phyloP scores from a whole-genome alignment of 2,113 vertebrate genomes.

The Genyomyrus donnyi region DNA sequence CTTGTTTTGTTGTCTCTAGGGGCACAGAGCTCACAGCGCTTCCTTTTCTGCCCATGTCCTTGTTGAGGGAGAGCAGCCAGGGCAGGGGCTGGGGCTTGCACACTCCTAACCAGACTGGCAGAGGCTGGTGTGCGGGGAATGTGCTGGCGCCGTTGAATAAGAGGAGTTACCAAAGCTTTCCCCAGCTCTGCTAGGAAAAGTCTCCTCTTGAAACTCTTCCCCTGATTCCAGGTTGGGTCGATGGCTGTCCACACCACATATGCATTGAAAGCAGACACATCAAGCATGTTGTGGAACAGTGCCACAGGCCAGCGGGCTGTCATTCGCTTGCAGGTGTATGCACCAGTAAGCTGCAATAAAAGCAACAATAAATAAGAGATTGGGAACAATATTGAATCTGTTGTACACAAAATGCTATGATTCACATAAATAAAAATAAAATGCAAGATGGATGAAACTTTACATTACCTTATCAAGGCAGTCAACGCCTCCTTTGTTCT shows the following conservation, averaged over 20 bases:
- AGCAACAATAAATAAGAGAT: background rate
- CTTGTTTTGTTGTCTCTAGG: constrained; percentile 15
- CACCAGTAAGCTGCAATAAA: background rate
- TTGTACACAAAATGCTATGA: background rate
- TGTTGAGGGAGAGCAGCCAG: background rate
- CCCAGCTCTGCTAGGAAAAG: constrained; percentile 18
- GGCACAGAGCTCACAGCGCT: background rate
- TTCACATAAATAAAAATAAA: background rate
- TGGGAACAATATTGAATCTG: background rate
- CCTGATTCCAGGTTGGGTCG: background rate
- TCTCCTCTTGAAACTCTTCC: background rate
- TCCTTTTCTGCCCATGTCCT: constrained; percentile 4
- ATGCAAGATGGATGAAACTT: too few relatives aligned
- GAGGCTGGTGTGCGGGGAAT: constrained; percentile 8
- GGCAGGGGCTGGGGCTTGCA: too few relatives aligned
- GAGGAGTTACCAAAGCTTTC: constrained; percentile 1
- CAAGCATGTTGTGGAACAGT: constrained; percentile 14
- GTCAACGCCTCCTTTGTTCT: too few relatives aligned
- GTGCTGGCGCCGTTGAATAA: constrained; percentile 16
- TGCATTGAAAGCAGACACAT: constrained; percentile 15
- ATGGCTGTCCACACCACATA: constrained; percentile 19
- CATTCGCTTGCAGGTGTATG: constrained; percentile 9
- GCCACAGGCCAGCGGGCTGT: constrained; percentile 13
- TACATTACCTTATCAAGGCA: too few relatives aligned
- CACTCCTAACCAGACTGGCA: constrained; percentile 8